Evolutionary conservation across 2,888 invertebrate genomes (phyloP).

Genomic region (Pseudococcus viburni): DNA sequence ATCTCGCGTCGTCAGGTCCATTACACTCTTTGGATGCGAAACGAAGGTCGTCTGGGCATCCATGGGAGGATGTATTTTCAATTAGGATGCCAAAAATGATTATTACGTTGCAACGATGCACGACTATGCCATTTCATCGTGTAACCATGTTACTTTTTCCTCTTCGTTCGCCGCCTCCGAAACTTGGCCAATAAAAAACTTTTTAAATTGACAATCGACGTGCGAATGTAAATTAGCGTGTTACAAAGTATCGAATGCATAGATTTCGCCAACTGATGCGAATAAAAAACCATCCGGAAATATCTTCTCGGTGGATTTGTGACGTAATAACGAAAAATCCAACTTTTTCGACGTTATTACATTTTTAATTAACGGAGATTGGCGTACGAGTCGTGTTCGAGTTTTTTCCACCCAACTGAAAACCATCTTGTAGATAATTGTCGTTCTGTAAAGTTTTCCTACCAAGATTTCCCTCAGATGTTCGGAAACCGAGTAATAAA

Average conservation of each 20-base stretch:
- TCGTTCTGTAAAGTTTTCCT: background rate
- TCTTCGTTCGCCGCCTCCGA: background rate
- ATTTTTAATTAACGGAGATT: constrained; percentile 4
- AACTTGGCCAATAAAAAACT: constrained; percentile 26
- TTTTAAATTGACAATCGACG: constrained; percentile 20
- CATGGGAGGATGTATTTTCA: constrained; percentile 19
- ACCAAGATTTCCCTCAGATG: background rate
- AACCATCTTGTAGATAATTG: background rate
- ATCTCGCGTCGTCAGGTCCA: background rate
- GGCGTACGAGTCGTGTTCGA: background rate
- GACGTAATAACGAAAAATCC: background rate
- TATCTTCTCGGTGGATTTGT: background rate
- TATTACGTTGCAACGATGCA: constrained; percentile 30
- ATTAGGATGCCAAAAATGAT: constrained; percentile 37
- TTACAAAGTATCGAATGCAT: constrained; percentile 26
- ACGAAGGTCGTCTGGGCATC: constrained; percentile 33
- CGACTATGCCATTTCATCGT: background rate
- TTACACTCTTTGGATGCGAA: constrained; percentile 2
- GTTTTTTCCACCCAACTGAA: background rate
- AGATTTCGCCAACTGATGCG: background rate
- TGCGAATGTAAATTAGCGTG: background rate
- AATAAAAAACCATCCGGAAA: background rate
- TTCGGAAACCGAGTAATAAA: background rate
- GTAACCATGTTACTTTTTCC: background rate
- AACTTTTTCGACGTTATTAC: background rate